Percentiles rank a stretch among this genome's conserved stretches.
These are phyloP conservation scores for Pelosia muscerda DNA, from an alignment of 2,888 invertebrate genomes.

Conservation along the genomic window DNA sequence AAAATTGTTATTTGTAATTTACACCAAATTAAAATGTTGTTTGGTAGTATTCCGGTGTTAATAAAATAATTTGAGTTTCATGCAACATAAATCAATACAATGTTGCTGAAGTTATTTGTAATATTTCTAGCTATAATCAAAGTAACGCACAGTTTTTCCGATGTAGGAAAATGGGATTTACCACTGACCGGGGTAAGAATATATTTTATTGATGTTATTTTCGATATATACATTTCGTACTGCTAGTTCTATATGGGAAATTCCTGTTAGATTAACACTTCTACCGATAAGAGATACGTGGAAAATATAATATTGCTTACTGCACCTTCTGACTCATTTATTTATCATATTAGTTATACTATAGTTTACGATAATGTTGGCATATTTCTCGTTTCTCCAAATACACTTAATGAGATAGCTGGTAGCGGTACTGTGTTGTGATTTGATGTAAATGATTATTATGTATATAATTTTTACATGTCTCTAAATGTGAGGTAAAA, in stretches of 20 bases:
- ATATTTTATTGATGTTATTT: not conserved
- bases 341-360: not conserved
- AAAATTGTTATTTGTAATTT: slow-evolving; percentile 44
- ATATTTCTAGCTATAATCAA: slow-evolving; percentile 65
- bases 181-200: slow-evolving; percentile 84
- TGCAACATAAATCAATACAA: slow-evolving; percentile 51
- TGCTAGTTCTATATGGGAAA: not conserved
- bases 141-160: slow-evolving; percentile 82
- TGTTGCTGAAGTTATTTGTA: slow-evolving; percentile 68
- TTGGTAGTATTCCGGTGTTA: slow-evolving; percentile 38
- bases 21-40: slow-evolving; percentile 54
- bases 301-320: not conserved
- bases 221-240: not conserved
- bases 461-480: not conserved
- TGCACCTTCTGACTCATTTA: not conserved
- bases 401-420: too few species aligned
- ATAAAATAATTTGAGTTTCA: slow-evolving; percentile 46
- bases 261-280: not conserved
- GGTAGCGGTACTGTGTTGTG: not conserved
- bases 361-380: too few species aligned
- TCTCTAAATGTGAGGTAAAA: not conserved
- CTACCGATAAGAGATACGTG: not conserved
- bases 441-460: not conserved
- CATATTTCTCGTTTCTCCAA: too few species aligned
- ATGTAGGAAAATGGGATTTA: slow-evolving; percentile 90